Base-by-base conservation (phyloP, 2,113 vertebrate genomes). In the Albula goreensis region DNA sequence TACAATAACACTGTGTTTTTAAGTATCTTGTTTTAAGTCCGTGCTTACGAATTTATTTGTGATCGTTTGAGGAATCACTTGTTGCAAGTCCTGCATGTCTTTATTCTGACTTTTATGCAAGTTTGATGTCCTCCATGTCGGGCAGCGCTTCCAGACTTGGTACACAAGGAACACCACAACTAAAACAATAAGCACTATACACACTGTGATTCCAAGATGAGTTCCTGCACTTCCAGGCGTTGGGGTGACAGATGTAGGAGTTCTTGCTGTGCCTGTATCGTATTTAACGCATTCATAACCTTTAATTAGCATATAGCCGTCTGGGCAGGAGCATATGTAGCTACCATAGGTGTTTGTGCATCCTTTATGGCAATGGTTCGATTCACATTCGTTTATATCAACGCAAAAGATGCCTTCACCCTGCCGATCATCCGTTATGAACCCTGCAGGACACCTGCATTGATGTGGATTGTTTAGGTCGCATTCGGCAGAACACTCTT, bases 371-470 rank as follows among this genome's bases (percentile, higher is more conserved):
- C 95, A 96, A 0, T 5, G 9, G 0, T 0, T 0, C 13, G 0
- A 77, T 0, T 0, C 0, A 31, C 95, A 96, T 85, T 95, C 95
- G 50, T 96, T 81, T 0, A 95, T 86, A 79, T 96, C 95, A 0
- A 91, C 0, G 84, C 95, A 96, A 0, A 87, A 0, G 0, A 3
- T 11, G 0, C 0, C 5, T 0, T 0, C 2, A 0, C 89, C 60
- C 22, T 19, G 2, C 1, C 15, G 82, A 0, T 89, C 88, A 0
- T 95, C 95, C 0, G 51, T 0, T 1, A 96, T 0, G 8, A 87
- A 95, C 0, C 95, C 94, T 0, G 77, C 48, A 0, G 95, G 94
- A 53, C 95, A 96, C 51, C 31, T 2, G n/a, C 95, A 96, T 8
- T 90, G 88, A 31, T 0, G 12, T 0, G 0, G 41, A 3, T 91